Base-by-base conservation (phyloP, 2,113 vertebrate genomes). In the Paedocypris sp. region DNA sequence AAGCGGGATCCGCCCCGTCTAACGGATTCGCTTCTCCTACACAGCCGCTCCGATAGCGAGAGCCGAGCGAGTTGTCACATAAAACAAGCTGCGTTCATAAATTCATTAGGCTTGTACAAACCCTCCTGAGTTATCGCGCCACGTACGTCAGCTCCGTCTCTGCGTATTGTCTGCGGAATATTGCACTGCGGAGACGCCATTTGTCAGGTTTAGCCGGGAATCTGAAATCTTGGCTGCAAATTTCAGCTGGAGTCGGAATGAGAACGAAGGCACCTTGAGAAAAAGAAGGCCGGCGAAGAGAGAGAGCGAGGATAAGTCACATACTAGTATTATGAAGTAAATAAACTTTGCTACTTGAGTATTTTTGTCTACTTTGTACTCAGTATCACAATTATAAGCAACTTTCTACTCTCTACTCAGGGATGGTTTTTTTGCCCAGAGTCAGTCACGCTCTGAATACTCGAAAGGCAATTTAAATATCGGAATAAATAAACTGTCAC, bases 121-220 rank as follows among this genome's bases (percentile, higher is more conserved):
- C 42, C 38, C 19, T 48, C 47, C 31, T 57, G 62, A 64, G 51
- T 53, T 48, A 53, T 53, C 41, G 22, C 50, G 15, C n/a, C n/a
- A 28, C 8, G 50, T 35, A 41, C 8, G 28, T 50, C 15, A 36
- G 53, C 23, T 57, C 38, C 53, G 2, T 42, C 54, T 57, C 53
- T 43, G 39, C 54, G 19, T 46, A 47, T 29, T 16, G 64, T 15
- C 41, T 56, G 67, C 54, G 36, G 15, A 19, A 66, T 66, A 60
- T 39, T 25, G 26, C 50, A 15, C 59, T 66, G 67, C 65, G 32
- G 60, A 75, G 70, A 73, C 69, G 61, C 76, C 42, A 67, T 77
- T 74, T 76, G 57, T 78, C 70, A 74, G 70, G 69, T 70, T 74
- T 62, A 71, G 66, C 53, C 57, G 42, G 43, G 60, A 72, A 69